These are phyloP conservation scores for Karalla daura DNA, from an alignment of 2,797 vertebrate genomes.

Conservation along the genomic window DNA sequence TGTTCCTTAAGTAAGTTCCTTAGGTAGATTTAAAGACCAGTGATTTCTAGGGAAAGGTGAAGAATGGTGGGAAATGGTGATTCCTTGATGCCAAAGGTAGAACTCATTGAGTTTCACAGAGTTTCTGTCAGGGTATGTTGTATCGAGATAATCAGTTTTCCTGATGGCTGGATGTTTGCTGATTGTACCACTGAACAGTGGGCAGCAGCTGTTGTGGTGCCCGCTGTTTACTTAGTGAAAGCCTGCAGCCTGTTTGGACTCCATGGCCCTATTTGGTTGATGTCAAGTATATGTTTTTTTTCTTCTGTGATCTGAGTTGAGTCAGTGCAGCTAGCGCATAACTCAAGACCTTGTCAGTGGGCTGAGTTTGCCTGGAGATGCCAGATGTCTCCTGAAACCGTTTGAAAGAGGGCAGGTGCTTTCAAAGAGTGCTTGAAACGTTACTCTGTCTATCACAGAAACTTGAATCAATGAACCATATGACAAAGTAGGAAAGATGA, in stretches of 20 bases:
- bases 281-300: no score
- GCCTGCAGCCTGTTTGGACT: conserved; percentile 2
- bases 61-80: no score
- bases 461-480: not conserved
- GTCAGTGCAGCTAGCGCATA: not conserved
- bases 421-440: not conserved
- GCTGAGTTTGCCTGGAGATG: not conserved
- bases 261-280: no score
- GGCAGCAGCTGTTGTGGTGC: conserved; percentile 30
- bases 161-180: not conserved
- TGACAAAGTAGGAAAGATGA: no score
- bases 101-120: not conserved
- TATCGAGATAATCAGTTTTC: not conserved
- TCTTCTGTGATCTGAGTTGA: no score
- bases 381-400: no score
- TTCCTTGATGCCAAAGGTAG: no score
- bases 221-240: not conserved
- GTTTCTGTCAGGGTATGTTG: not conserved
- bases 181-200: conserved; percentile 2
- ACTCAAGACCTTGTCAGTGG: not conserved
- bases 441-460: not conserved
- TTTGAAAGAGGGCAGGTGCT: not conserved
- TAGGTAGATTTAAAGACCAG: no score
- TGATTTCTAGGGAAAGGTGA: no score
- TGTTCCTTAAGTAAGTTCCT: not conserved